Base-by-base conservation (phyloP, 2,113 vertebrate species). In the Antechinus stuartii region DNA sequence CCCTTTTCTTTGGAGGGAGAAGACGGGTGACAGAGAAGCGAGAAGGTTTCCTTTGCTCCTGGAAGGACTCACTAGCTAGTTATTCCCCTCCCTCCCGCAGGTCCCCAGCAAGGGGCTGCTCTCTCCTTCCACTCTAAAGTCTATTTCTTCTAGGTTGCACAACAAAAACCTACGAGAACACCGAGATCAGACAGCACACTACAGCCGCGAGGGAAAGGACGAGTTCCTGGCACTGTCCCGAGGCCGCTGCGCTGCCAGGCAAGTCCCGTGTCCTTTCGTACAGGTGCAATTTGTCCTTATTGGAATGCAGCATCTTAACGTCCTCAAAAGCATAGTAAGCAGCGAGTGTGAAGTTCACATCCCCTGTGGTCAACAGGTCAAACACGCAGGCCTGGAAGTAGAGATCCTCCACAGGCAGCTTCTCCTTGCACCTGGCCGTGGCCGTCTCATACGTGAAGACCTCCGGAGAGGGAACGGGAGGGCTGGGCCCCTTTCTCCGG, bases 311-410 rank as follows among this genome's bases (percentile, higher is more conserved):
- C 99, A 98, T 98, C 98, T 99, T 99, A 94, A 99, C 99, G 0
- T 99, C 99, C 98, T 99, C 99, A 92, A 99, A 98, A 92, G 99
- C 99, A 0, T 99, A 99, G 97, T 99, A 99, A 97, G 99, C 99
- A n/a, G 99, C 99, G 98, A 99, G 98, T 46, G 99, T 99, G 98
- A 99, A 99, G 99, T 99, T 99, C 97, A 99, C 98, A 0, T 99
- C 99, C 0, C 99, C 99, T 0, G 99, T 99, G 46, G 99, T 99
- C 76, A 99, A 99, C 54, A 99, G 99, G 97, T 99, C 99, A 0
- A 99, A 99, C 97, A 99, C 99, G 16, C 99, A 99, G 90, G 99
- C 99, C 96, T 99, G 99, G 96, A 99, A 99, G 98, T 99, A 99
- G 92, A 99, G 98, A 97, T 99, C 99, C 98, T 99, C 99, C 96